These are phyloP conservation scores for Steinernema scapterisci DNA, from an alignment of 2,888 invertebrate species.

Conservation along the genomic window DNA sequence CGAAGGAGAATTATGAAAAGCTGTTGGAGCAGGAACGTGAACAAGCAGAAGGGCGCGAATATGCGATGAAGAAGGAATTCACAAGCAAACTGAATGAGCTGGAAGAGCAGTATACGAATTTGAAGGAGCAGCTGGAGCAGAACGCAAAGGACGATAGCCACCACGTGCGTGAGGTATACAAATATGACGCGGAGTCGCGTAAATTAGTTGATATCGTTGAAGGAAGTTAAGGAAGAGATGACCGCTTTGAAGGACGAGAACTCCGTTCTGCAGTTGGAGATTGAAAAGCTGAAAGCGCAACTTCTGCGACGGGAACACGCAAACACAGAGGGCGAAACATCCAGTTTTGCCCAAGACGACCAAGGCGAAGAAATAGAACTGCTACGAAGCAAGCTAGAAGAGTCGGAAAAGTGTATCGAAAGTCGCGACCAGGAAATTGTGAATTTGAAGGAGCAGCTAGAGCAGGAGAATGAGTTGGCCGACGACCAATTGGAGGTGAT, in stretches of 20 bases:
- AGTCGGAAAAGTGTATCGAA: not conserved
- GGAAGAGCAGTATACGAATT: constrained; percentile 64
- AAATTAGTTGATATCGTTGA: not conserved
- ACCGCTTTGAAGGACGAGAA: constrained; percentile 29
- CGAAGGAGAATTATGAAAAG: constrained; percentile 64
- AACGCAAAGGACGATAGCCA: constrained; percentile 51
- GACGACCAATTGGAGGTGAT: constrained; percentile 48
- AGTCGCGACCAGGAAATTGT: constrained; percentile 13
- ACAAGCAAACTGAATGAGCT: constrained; percentile 64
- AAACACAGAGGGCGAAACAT: not conserved
- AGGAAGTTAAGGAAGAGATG: not conserved
- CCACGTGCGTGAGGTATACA: constrained; percentile 51
- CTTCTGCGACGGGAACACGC: constrained; percentile 3
- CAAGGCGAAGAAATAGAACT: constrained; percentile 51
- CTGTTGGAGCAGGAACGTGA: constrained; percentile 56
- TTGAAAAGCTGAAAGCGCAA: constrained; percentile 20
- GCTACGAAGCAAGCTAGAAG: constrained; percentile 34
- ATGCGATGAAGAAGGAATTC: constrained; percentile 64
- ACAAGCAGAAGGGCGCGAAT: constrained; percentile 64
- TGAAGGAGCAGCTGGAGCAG: constrained; percentile 61
- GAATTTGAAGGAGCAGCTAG: constrained; percentile 35
- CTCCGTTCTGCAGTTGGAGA: constrained; percentile 33
- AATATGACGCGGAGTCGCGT: too few relatives aligned
- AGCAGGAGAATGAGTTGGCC: constrained; percentile 47
- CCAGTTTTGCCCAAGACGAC: constrained; percentile 45